Conservation (phyloP, 2,113 vertebrate species). For the Meles meles region DNA sequence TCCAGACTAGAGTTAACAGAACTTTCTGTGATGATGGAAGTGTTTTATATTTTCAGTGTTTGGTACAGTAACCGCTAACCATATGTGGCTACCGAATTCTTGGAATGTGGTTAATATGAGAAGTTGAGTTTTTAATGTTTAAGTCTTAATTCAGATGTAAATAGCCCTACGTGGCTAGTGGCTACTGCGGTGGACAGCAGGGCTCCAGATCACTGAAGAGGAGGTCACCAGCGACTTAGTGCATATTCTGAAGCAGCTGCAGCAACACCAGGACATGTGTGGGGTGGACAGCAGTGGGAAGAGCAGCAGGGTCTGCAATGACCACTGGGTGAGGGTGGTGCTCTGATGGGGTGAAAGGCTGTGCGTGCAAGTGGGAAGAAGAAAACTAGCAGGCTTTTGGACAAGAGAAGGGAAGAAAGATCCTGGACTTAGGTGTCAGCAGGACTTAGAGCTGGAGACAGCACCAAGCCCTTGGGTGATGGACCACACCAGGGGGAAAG, state of each 20-base stretch:
- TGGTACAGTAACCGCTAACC: background rate
- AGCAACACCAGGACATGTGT: background rate
- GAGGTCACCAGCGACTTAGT: background rate
- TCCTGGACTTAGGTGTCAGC: background rate
- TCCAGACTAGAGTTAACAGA: background rate
- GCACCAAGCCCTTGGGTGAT: background rate
- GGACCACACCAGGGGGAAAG: background rate
- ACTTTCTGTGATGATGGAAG: background rate
- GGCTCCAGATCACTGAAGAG: background rate
- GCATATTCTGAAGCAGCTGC: background rate
- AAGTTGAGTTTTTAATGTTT: background rate
- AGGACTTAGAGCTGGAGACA: background rate
- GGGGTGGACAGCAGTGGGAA: background rate
- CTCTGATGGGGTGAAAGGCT: background rate
- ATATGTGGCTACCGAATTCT: background rate
- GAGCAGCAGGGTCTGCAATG: background rate
- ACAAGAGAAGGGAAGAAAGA: background rate
- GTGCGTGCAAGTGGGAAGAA: background rate
- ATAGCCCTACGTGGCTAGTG: background rate
- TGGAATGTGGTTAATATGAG: background rate
- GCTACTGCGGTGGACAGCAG: background rate
- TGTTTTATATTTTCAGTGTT: background rate
- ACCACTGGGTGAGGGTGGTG: background rate
- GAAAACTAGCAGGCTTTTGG: background rate
- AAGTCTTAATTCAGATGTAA: background rate